A percentile compares a stretch with the other conserved stretches of the same genome.
Conservation (phyloP, 2,797 vertebrate genomes). For the Sylvia borin region DNA sequence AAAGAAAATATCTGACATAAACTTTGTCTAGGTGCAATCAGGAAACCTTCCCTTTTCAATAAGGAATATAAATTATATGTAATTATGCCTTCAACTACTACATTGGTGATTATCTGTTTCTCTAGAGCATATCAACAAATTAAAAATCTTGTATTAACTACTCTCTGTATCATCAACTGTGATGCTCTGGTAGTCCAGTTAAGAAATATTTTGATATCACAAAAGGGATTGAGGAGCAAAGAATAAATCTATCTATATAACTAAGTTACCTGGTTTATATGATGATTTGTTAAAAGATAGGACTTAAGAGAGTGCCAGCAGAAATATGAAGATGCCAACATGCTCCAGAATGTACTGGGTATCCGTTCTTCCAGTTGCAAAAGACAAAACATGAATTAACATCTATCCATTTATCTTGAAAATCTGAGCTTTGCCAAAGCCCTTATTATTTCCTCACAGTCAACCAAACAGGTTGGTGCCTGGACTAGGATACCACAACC, state of each 20-base stretch:
- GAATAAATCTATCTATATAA: background rate
- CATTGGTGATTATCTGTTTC: background rate
- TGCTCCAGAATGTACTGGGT: background rate
- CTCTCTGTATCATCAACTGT: background rate
- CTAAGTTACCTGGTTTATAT: background rate
- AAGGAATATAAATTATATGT: background rate
- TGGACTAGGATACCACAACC: background rate
- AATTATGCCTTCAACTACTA: slow-evolving; percentile 13
- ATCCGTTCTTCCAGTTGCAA: background rate
- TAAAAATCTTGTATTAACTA: background rate
- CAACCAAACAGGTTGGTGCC: background rate
- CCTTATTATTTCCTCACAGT: background rate
- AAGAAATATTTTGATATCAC: background rate
- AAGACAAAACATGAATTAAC: background rate
- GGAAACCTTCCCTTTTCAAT: background rate
- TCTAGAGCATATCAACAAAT: slow-evolving; percentile 12
- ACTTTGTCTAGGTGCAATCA: background rate
- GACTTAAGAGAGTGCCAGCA: background rate
- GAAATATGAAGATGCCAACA: background rate
- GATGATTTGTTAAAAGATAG: background rate
- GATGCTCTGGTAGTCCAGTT: background rate
- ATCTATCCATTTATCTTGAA: background rate
- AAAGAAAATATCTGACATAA: background rate
- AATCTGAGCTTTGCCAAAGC: background rate
- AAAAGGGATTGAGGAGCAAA: background rate